Percentiles rank a stretch among this genome's conserved stretches.
These are phyloP conservation scores for Drosophila neocordata DNA, from an alignment of 1,140 invertebrate genomes.

Conservation along the genomic window DNA sequence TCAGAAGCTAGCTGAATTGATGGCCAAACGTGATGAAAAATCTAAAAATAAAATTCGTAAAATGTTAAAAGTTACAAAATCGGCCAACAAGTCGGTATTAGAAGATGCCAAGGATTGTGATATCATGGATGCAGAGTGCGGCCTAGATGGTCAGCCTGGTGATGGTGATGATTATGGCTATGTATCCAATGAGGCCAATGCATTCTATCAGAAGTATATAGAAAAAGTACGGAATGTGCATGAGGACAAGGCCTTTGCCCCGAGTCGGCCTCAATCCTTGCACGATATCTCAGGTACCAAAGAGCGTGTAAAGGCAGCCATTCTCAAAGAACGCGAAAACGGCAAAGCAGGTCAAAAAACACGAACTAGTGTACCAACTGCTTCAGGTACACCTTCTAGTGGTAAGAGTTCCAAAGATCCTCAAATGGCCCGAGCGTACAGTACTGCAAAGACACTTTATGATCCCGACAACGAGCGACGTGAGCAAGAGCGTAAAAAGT, in stretches of 20 bases:
- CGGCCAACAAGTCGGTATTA: slow-evolving; percentile 93
- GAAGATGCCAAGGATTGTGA: slow-evolving; percentile 89
- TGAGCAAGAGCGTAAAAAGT: slow-evolving; percentile 83
- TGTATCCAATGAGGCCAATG: slow-evolving; percentile 91
- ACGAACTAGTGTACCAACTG: background rate
- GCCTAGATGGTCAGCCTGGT: slow-evolving; percentile 85
- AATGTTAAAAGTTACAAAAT: slow-evolving; percentile 90
- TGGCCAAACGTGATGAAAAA: slow-evolving; percentile 89
- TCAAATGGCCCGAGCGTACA: slow-evolving; percentile 39
- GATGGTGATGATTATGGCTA: slow-evolving; percentile 96
- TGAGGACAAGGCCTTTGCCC: slow-evolving; percentile 72
- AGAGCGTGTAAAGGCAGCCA: slow-evolving; percentile 89
- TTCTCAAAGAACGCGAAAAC: slow-evolving; percentile 89
- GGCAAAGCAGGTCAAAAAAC: slow-evolving; percentile 81
- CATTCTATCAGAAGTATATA: slow-evolving; percentile 92
- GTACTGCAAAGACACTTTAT: slow-evolving; percentile 53
- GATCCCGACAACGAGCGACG: slow-evolving; percentile 82
- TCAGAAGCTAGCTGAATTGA: slow-evolving; percentile 86
- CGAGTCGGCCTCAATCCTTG: slow-evolving; percentile 67
- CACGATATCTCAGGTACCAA: slow-evolving; percentile 86
- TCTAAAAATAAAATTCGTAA: slow-evolving; percentile 87
- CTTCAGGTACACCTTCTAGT: background rate
- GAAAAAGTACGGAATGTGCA: slow-evolving; percentile 85
- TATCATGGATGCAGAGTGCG: slow-evolving; percentile 61
- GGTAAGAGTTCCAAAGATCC: slow-evolving; percentile 18